These are phyloP conservation scores for Sterrhoptilus dennistouni DNA, from an alignment of 2,113 vertebrate species.

Conservation along the genomic window DNA sequence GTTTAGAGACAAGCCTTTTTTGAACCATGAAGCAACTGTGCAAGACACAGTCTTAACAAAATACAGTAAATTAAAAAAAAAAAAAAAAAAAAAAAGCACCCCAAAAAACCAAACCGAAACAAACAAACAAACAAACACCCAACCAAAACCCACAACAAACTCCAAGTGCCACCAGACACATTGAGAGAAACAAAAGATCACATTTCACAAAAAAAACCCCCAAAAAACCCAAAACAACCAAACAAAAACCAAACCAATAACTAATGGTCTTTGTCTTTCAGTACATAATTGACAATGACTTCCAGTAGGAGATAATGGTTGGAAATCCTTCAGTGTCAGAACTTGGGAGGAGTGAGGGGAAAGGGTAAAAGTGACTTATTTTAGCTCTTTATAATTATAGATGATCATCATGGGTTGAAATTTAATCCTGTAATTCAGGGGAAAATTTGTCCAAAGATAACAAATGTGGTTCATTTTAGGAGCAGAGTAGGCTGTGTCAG, in stretches of 20 bases:
- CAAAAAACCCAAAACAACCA: background rate
- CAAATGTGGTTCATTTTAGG: background rate
- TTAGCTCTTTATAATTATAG: background rate
- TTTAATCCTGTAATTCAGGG: background rate
- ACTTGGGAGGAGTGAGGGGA: background rate
- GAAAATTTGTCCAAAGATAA: background rate
- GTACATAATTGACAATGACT: background rate
- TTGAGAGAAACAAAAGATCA: background rate
- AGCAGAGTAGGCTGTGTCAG: background rate
- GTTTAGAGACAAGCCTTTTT: background rate
- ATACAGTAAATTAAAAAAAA: background rate
- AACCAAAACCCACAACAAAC: background rate
- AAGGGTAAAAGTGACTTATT: background rate
- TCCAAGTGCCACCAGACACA: background rate
- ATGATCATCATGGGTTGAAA: background rate
- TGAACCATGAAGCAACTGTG: background rate
- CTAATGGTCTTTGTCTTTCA: background rate
- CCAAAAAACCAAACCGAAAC: fast-evolving
- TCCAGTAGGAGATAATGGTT: background rate
- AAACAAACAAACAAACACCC: background rate
- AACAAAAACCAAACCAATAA: background rate
- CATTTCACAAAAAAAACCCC: background rate
- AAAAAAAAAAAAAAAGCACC: too few relatives aligned
- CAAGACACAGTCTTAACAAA: background rate
- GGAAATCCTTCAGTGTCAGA: background rate